These are phyloP conservation scores for Polyploca ridens DNA, from an alignment of 2,888 invertebrate genomes.

Conservation along the genomic window DNA sequence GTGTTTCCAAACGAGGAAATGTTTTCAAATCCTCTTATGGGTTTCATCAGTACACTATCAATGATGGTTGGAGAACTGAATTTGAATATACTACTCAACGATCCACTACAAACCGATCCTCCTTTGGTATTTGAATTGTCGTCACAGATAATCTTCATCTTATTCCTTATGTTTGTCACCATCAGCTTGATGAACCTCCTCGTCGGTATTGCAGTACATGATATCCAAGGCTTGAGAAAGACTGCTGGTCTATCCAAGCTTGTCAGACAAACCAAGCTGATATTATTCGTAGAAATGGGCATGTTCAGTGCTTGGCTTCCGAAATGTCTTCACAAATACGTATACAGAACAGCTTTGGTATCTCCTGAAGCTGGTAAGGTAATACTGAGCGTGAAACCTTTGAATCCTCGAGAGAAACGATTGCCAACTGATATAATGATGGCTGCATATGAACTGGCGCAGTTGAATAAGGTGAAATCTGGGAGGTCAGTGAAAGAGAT, in stretches of 20 bases:
- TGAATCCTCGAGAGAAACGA: conserved; percentile 92
- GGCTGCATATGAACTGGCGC: conserved; percentile 92
- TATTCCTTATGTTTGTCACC: conserved; percentile 93
- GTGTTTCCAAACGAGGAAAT: conserved; percentile 93
- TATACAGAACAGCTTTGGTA: conserved; percentile 91
- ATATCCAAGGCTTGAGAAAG: conserved; percentile 93
- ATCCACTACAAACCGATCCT: conserved; percentile 88
- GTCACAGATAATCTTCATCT: conserved; percentile 91
- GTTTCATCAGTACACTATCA: conserved; percentile 91
- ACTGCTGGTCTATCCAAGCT: conserved; percentile 93
- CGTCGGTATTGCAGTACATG: conserved; percentile 94
- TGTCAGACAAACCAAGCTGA: conserved; percentile 92
- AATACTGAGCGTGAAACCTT: conserved; percentile 91
- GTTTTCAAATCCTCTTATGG: conserved; percentile 93
- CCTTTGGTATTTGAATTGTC: conserved; percentile 90
- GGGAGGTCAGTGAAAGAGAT: conserved; percentile 87
- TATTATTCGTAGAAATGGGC: conserved; percentile 92
- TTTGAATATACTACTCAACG: conserved; percentile 89
- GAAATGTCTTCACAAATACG: conserved; percentile 88
- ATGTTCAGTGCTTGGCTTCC: conserved; percentile 91
- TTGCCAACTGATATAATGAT: conserved; percentile 91
- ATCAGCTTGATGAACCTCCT: conserved; percentile 94
- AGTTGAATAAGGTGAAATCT: conserved; percentile 87
- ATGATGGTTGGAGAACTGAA: conserved; percentile 96
- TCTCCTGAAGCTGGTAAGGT: conserved; percentile 93